Evolutionary conservation across 2,888 invertebrate species (phyloP), one percentile per base, ranked within the genome.

Genomic region (Amblyjoppa fuscipennis): DNA sequence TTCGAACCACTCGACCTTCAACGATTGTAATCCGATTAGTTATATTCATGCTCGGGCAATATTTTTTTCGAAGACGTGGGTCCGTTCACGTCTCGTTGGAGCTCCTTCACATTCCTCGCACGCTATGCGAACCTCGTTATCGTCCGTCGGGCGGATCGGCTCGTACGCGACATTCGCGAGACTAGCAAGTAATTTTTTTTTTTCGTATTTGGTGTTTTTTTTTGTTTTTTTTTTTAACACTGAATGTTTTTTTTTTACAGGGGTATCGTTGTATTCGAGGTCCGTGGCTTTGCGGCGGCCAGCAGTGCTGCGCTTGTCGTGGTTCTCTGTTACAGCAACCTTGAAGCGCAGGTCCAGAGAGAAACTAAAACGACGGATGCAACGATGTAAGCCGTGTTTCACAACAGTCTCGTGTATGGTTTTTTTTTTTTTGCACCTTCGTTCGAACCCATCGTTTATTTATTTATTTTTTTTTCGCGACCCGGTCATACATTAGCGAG

Each of bases 241-340:
- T 34, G 34, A 34, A 34, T 20, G 20, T 34, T 70, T 77, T 38
- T 69, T 34, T 80, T 90, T 89, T 87, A 28, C 88, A 94, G 94
- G 94, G 90, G 91, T 75, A 91, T 93, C 83, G 90, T 93, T 84
- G 89, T 93, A 83, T 88, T 93, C 78, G 93, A 93, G 88, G 89
- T 94, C 61, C 93, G 92, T 78, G 92, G 93, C 86, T 92, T 94
- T 89, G 93, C 93, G 78, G 92, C 94, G 90, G 92, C 93, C 92
- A 92, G 93, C 91, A 92, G 93, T 91, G 92, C 91, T 90, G 93
- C 93, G 89, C 88, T 93, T 81, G 91, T 92, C 81, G 90, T 91
- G 83, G 92, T 92, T 81, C 90, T 93, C 83, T 91, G 92, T 81
- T 94, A 93, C 88, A 92, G 91, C 85, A 91, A 91, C 80, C 90